A percentile compares a stretch with the other conserved stretches of the same genome.
Evolutionary conservation across 2,888 invertebrate genomes (phyloP).

Genomic region (Polia nebulosa): DNA sequence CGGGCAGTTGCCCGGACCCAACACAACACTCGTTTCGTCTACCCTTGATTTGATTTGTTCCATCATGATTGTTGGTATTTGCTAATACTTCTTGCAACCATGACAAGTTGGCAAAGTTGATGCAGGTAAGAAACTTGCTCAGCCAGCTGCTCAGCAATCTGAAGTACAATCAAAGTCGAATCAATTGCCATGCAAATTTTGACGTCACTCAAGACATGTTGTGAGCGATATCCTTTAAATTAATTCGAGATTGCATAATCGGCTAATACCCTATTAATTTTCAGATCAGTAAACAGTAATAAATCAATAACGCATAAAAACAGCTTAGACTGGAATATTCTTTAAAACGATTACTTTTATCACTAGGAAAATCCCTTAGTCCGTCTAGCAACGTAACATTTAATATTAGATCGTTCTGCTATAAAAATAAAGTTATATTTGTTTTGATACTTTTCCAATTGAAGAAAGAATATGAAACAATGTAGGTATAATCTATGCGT

Average conservation of each 20-base stretch:
- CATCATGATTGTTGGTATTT: too few species aligned
- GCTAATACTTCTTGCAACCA: too few species aligned
- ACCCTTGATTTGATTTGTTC: too few species aligned
- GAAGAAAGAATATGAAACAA: constrained; percentile 3
- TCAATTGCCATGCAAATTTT: constrained; percentile 20
- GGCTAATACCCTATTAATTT: constrained; percentile 42
- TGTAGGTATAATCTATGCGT: constrained; percentile 11
- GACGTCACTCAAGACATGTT: constrained; percentile 6
- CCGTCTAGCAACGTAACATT: not conserved
- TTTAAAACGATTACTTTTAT: constrained; percentile 32
- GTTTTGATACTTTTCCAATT: not conserved
- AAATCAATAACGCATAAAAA: constrained; percentile 36
- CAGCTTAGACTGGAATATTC: constrained; percentile 20
- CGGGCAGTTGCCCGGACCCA: too few species aligned
- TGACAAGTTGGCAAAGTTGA: too few species aligned
- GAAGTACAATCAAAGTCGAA: not conserved
- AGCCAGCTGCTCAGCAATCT: not conserved
- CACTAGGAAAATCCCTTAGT: constrained; percentile 12
- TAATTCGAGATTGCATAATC: constrained; percentile 32
- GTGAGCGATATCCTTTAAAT: constrained; percentile 30
- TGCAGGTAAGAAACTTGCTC: too few species aligned
- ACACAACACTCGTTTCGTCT: too few species aligned
- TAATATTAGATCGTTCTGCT: not conserved
- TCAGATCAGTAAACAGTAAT: constrained; percentile 43
- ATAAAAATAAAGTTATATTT: not conserved